A percentile compares a stretch with the other conserved stretches of the same genome.
phyloP scores from a whole-genome alignment of 2,888 invertebrate species.

The Andrena trimmerana region DNA sequence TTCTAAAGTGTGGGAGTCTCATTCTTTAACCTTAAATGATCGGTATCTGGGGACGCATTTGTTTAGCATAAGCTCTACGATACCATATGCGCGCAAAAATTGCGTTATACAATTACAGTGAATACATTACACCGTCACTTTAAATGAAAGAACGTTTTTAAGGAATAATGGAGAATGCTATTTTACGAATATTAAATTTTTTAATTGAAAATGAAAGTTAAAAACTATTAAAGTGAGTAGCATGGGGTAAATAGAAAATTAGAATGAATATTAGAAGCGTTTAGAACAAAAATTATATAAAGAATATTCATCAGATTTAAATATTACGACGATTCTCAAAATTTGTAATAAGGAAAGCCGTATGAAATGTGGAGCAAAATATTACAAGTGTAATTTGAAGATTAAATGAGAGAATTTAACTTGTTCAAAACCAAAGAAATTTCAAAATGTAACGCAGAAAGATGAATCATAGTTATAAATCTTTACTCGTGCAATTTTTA shows the following conservation, averaged over 20 bases:
- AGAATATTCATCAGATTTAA: too few relatives aligned
- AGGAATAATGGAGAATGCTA: neutral
- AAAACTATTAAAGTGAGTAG: too few relatives aligned
- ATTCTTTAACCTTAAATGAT: conserved; percentile 20
- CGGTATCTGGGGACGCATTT: conserved; percentile 33
- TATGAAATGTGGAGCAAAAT: too few relatives aligned
- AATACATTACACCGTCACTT: neutral
- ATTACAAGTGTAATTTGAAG: too few relatives aligned
- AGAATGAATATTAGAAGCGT: too few relatives aligned
- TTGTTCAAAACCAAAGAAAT: neutral
- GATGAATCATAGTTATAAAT: neutral
- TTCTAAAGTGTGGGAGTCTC: conserved; percentile 1
- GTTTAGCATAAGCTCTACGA: conserved; percentile 4
- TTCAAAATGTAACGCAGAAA: neutral
- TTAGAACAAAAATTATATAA: too few relatives aligned
- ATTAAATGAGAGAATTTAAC: too few relatives aligned
- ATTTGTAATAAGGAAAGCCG: too few relatives aligned
- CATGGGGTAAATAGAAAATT: too few relatives aligned
- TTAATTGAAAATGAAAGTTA: too few relatives aligned
- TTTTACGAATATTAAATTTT: neutral
- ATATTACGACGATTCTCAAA: too few relatives aligned
- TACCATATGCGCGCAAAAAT: conserved; percentile 26
- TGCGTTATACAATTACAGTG: neutral
- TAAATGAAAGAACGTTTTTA: conserved; percentile 12
- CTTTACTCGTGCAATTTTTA: neutral